Evolutionary conservation across 1,140 invertebrate species (phyloP), one percentile per base, ranked within the genome.

Genomic region (Macrocentrus cingulum): DNA sequence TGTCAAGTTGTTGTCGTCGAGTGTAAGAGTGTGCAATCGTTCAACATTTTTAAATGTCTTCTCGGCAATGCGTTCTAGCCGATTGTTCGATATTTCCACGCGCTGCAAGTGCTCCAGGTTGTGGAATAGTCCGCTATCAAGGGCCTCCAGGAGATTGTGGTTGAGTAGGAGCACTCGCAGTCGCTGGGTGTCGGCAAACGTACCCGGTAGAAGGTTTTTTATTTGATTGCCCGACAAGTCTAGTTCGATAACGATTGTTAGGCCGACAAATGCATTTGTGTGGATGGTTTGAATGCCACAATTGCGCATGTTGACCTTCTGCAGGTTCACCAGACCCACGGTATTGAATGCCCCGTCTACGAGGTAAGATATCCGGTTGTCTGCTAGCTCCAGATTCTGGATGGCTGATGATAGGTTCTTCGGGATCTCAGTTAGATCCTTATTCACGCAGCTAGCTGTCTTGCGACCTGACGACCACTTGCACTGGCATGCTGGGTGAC

Each of bases 221-320:
- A 96, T 85, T 1, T 81, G 79, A 69, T 96, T 96, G 56, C 83
- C 82, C 0, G 91, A 91, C 41, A 95, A 75, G 71, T 96, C 91
- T 25, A 96, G 77, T 74, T 95, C 91, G 25, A 94, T 91, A 37
- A 95, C 81, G 55, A 93, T 88, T 41, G 83, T 82, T 13, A 95
- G 80, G 1, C 86, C 86, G 52, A 82, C 84, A 64, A 95, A 89
- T 0, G 91, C 89, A 53, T 85, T 83, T 19, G 84, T 83, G 61
- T 91, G 81, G 5, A 95, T 81, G 3, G 81, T 79, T 56, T 84
- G 79, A 5, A 95, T 83, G 51, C 84, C 84, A 69, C 90, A 92
- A 62, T 89, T 85, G 58, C 79, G 82, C 39, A 94, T 66, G 53
- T 86, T 84, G 2, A 95, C 75, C 69, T 91, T 92, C 66, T 95